These are phyloP conservation scores for Cephalopholis sonnerati DNA, from an alignment of 2,113 vertebrate genomes.

Conservation along the genomic window DNA sequence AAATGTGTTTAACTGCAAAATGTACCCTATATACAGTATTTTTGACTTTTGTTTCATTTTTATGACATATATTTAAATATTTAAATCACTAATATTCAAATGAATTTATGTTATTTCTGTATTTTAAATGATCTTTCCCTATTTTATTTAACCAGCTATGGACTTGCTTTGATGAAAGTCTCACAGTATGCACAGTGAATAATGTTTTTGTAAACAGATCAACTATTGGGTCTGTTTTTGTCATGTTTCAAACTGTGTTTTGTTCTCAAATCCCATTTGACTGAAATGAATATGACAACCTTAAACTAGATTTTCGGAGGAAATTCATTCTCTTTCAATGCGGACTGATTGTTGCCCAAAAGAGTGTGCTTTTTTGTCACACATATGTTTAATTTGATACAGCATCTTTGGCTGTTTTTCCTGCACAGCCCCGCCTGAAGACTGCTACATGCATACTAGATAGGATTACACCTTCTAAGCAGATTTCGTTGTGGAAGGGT, in stretches of 20 bases:
- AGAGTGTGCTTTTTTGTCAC: slow-evolving; percentile 71
- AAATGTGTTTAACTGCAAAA: neutral
- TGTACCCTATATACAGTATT: neutral
- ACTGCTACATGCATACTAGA: slow-evolving; percentile 86
- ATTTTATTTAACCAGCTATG: slow-evolving; percentile 27
- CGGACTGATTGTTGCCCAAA: slow-evolving; percentile 75
- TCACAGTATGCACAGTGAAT: slow-evolving; percentile 33
- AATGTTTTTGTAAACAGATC: slow-evolving; percentile 72
- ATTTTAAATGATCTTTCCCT: slow-evolving; percentile 21
- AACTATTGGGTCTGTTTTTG: slow-evolving; percentile 74
- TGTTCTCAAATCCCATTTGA: slow-evolving; percentile 84
- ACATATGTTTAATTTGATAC: slow-evolving; percentile 87
- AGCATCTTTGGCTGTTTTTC: slow-evolving; percentile 87
- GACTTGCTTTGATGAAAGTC: slow-evolving; percentile 49
- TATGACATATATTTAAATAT: neutral
- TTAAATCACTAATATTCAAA: slow-evolving; percentile 17
- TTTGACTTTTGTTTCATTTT: neutral
- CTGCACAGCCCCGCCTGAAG: slow-evolving; percentile 85
- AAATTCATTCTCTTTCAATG: slow-evolving; percentile 75
- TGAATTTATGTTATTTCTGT: neutral
- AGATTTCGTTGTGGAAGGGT: slow-evolving; percentile 85
- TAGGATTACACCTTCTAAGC: slow-evolving; percentile 88
- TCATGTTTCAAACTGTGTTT: slow-evolving; percentile 76
- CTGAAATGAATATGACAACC: slow-evolving; percentile 86
- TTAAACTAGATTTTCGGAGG: slow-evolving; percentile 82